Evolutionary conservation across 2,113 vertebrate species (phyloP).

Genomic region (Donacobius atricapilla): DNA sequence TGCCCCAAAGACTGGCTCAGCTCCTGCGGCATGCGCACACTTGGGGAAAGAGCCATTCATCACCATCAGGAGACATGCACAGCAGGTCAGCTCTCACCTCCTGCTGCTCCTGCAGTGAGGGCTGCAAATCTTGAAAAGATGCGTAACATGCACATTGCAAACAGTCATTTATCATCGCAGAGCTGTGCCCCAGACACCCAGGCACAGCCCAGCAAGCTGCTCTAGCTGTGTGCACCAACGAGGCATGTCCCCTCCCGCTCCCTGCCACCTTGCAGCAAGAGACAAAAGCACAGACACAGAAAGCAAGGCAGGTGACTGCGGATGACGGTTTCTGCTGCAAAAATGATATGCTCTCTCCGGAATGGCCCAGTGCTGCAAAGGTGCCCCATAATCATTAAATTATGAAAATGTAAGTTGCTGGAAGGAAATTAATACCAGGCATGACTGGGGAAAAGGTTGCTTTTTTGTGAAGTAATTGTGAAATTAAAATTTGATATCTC

Average conservation of each 20-base stretch:
- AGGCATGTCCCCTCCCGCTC: fast-evolving
- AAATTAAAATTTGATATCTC: conserved; percentile 74
- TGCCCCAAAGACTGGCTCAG: conserved; percentile 24
- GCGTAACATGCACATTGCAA: conserved; percentile 69
- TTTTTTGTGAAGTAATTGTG: conserved; percentile 75
- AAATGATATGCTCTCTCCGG: background rate
- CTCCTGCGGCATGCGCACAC: conserved; percentile 12
- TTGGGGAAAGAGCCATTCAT: conserved; percentile 49
- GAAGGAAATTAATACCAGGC: conserved; percentile 71
- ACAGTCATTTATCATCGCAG: conserved; percentile 67
- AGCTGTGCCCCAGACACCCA: background rate
- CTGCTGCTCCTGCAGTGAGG: conserved; percentile 58
- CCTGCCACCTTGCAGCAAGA: fast-evolving
- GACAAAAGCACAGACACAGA: background rate
- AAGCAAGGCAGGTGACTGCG: background rate
- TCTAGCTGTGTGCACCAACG: background rate
- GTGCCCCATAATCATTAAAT: conserved; percentile 62
- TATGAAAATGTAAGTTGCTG: conserved; percentile 68
- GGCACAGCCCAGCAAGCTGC: background rate
- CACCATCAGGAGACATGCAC: conserved; percentile 65
- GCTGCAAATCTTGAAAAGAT: conserved; percentile 68
- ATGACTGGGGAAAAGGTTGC: conserved; percentile 57
- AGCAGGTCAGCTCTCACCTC: conserved; percentile 63
- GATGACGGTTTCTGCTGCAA: background rate
- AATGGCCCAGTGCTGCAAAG: conserved; percentile 29